phyloP scores from a whole-genome alignment of 2,113 vertebrate species.

The Acinonyx jubatus region DNA sequence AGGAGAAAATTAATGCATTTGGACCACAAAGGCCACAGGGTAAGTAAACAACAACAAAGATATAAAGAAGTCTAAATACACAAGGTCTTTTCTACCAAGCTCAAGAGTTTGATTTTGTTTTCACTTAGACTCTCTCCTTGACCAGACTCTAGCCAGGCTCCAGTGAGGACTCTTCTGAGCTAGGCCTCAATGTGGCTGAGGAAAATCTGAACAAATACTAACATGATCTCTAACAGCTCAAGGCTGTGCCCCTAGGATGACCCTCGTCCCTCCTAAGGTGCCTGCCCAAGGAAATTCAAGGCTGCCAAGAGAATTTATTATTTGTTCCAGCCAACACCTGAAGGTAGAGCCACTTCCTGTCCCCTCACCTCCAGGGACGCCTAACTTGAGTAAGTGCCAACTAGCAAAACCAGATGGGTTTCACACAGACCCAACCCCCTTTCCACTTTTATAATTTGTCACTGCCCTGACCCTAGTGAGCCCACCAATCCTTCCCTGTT shows the following conservation, averaged over 20 bases:
- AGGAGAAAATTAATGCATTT: background rate
- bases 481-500: fast-evolving
- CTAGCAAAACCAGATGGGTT: background rate
- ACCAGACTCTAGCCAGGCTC: background rate
- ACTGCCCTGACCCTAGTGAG: background rate
- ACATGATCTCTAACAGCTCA: background rate
- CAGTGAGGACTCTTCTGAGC: background rate
- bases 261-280: background rate
- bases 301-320: background rate
- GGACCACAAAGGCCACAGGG: background rate
- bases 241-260: background rate
- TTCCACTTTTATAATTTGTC: background rate
- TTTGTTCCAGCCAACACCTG: background rate
- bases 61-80: background rate
- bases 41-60: background rate
- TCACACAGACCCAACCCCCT: background rate
- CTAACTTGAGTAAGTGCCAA: background rate
- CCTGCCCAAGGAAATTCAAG: background rate
- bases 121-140: background rate
- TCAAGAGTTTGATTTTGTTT: background rate
- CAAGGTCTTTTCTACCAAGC: background rate
- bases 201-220: background rate
- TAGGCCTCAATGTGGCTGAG: background rate
- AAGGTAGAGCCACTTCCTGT: background rate
- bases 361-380: background rate